Evolutionary conservation across 2,113 vertebrate species (phyloP).

Genomic region (Terrapene triunguis): DNA sequence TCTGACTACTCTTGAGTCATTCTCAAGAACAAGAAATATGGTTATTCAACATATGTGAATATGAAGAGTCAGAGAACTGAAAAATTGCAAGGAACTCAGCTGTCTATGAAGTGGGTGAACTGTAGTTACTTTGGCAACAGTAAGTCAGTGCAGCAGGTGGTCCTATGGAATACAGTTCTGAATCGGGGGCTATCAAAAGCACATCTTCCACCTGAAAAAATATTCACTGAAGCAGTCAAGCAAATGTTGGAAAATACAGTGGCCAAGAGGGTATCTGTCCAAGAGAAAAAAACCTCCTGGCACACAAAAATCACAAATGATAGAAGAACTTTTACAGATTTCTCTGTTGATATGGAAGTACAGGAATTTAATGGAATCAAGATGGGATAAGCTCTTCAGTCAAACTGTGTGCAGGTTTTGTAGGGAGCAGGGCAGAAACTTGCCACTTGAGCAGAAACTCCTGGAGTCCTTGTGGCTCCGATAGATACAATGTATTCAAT

Average conservation of each 20-base stretch:
- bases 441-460: background rate
- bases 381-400: background rate
- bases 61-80: background rate
- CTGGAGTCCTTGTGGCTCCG: background rate
- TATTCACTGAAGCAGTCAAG: background rate
- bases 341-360: background rate
- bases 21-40: background rate
- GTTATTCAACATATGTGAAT: background rate
- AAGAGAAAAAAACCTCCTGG: background rate
- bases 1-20: background rate
- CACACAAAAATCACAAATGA: background rate
- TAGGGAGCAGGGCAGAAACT: background rate
- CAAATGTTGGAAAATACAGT: background rate
- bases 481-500: background rate
- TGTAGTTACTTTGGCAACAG: background rate
- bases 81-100: background rate
- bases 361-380: background rate
- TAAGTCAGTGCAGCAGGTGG: background rate
- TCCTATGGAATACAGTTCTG: background rate
- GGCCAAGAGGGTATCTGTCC: background rate
- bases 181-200: background rate
- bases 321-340: background rate
- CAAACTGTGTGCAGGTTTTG: background rate
- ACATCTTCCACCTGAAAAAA: background rate
- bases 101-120: background rate